Percentiles rank a stretch among this genome's conserved stretches.
Evolutionary conservation across 2,113 vertebrate species (phyloP).

Genomic region (Oryzias javanicus): DNA sequence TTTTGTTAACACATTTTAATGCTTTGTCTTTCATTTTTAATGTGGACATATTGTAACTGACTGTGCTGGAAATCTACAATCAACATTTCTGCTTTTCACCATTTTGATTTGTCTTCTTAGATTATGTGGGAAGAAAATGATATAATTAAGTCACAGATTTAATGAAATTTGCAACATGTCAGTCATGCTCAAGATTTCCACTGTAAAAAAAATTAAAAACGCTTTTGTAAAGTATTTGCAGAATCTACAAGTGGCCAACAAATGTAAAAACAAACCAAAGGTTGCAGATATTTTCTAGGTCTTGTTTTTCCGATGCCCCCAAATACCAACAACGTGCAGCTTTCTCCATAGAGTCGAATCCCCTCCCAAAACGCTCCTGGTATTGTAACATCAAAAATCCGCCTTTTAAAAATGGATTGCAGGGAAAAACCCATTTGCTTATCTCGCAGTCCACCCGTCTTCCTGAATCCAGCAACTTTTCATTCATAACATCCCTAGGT

Average conservation of each 20-base stretch:
- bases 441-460: slow-evolving; percentile 29
- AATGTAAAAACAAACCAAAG: slow-evolving; percentile 23
- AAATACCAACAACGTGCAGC: slow-evolving; percentile 24
- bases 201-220: background rate
- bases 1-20: too few species aligned
- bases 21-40: too few species aligned
- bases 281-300: slow-evolving; percentile 51
- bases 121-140: too few species aligned
- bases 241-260: slow-evolving; percentile 4
- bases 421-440: slow-evolving; percentile 9
- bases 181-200: slow-evolving; percentile 10
- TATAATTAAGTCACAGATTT: too few species aligned
- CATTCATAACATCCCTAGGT: slow-evolving; percentile 41
- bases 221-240: slow-evolving; percentile 35
- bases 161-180: too few species aligned
- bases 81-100: too few species aligned
- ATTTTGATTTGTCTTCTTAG: too few species aligned
- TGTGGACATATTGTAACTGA: too few species aligned
- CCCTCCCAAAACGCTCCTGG: slow-evolving; percentile 1
- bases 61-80: too few species aligned
- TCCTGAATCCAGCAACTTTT: slow-evolving; percentile 42
- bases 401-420: background rate
- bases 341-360: slow-evolving; percentile 4
- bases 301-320: slow-evolving; percentile 44
- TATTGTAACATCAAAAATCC: slow-evolving; percentile 22